These are phyloP conservation scores for Congeria kusceri DNA, from an alignment of 2,888 invertebrate species.

Conservation along the genomic window DNA sequence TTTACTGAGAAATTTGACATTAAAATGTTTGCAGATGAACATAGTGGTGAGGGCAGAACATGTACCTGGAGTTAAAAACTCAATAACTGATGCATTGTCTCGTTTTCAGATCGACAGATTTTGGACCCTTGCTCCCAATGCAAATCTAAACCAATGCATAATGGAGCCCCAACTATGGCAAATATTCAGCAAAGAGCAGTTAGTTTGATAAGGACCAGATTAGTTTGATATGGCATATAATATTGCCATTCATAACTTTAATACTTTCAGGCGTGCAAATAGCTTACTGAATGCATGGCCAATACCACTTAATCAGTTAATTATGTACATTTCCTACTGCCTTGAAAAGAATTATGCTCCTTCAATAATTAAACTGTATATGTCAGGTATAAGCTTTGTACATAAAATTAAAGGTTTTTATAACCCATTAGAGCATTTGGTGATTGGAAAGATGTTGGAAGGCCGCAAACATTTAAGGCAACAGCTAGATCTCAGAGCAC, in stretches of 20 bases:
- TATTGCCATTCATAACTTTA: conserved; percentile 8
- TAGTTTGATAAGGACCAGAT: conserved; percentile 10
- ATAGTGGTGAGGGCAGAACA: conserved; percentile 28
- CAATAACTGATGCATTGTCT: conserved; percentile 26
- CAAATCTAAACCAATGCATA: conserved; percentile 7
- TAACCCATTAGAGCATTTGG: neutral
- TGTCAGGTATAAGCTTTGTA: neutral
- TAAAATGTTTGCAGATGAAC: too few species aligned
- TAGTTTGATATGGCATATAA: conserved; percentile 4
- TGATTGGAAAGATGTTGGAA: too few species aligned
- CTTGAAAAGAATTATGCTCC: too few species aligned
- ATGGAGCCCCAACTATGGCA: too few species aligned
- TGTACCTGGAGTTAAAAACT: conserved; percentile 27
- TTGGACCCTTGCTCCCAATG: conserved; percentile 22
- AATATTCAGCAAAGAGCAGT: conserved; percentile 16
- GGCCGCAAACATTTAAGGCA: too few species aligned
- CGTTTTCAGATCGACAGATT: conserved; percentile 31
- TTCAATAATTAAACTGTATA: too few species aligned
- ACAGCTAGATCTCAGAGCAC: too few species aligned
- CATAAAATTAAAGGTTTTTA: conserved; percentile 15
- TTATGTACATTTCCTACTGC: too few species aligned
- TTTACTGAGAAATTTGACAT: too few species aligned
- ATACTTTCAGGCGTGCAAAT: neutral
- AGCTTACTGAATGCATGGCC: conserved; percentile 11
- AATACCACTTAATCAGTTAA: neutral